Base-by-base conservation (phyloP, 2,113 vertebrate species). In the Callithrix jacchus region DNA sequence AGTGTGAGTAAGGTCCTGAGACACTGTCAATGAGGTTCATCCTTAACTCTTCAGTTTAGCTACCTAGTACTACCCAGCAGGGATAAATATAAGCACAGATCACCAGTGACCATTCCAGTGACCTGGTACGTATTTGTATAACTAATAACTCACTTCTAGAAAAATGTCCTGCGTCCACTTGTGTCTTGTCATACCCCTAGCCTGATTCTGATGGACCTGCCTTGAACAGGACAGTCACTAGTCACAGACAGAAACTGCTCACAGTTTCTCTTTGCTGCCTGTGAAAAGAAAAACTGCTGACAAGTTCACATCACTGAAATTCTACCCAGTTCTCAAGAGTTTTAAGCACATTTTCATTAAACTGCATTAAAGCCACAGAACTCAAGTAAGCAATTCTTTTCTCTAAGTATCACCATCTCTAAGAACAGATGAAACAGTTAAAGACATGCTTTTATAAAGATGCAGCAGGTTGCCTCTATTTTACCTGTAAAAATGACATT, bases 151-250 rank as follows among this genome's bases (percentile, higher is more conserved):
- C 52, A 91, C 42, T 96, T 94, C 74, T 56, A 17, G 61, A 83
- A 17, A 77, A 94, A 93, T 64, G 79, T 95, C 94, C 64, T 88
- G 8, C 30, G 96, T 71, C 70, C 87, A 77, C 87, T 71, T 92
- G 87, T 96, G 95, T 94, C 95, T 97, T 32, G 74, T 83, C n/a
- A 83, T 66, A 96, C 95, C 70, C 56, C 97, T 23, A 93, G 82
- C 74, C 84, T 96, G 89, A 94, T 58, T 58, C 93, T 91, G 45
- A 93, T 86, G 40, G 49, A 74, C 40, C 92, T 97, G 95, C 49
- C 54, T 89, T 27, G 84, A 70, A n/a, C 17, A 97, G 93, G 74
- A 90, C 30, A 98, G 80, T 82, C 93, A 97, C 12, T 40, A 61
- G 76, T 91, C 0, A 2, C 2, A 96, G 92, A 88, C 64, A 70